phyloP scores from a whole-genome alignment of 2,113 vertebrate genomes.

The Oreocharis arfaki region DNA sequence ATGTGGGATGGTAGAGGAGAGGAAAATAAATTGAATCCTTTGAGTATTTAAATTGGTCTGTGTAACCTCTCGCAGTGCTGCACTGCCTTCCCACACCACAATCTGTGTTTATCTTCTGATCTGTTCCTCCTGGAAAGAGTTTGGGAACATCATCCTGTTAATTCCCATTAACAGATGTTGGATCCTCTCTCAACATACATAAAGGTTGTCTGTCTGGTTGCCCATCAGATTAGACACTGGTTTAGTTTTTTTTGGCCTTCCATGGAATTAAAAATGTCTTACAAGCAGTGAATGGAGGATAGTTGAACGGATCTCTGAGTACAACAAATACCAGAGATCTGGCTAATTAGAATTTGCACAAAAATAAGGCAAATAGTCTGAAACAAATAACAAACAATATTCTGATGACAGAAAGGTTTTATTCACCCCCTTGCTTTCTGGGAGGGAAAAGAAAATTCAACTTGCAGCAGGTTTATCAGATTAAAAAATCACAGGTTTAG shows the following conservation, averaged over 20 bases:
- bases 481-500: neutral
- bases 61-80: neutral
- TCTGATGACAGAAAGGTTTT: neutral
- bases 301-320: neutral
- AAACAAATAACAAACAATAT: neutral
- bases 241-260: neutral
- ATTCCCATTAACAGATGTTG: neutral
- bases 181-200: accelerated
- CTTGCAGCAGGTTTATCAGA: neutral
- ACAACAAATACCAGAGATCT: neutral
- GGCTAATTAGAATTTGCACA: neutral
- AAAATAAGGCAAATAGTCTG: neutral
- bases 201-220: neutral
- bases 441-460: neutral
- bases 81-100: neutral
- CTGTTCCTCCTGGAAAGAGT: neutral
- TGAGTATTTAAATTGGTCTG: neutral
- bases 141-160: neutral
- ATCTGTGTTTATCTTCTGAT: neutral
- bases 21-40: neutral
- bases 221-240: neutral
- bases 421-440: neutral
- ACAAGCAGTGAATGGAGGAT: neutral
- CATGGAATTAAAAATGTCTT: neutral
- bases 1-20: neutral